Evolutionary conservation across 2,113 vertebrate genomes (phyloP).

Genomic region (Eupsittula cactorum): DNA sequence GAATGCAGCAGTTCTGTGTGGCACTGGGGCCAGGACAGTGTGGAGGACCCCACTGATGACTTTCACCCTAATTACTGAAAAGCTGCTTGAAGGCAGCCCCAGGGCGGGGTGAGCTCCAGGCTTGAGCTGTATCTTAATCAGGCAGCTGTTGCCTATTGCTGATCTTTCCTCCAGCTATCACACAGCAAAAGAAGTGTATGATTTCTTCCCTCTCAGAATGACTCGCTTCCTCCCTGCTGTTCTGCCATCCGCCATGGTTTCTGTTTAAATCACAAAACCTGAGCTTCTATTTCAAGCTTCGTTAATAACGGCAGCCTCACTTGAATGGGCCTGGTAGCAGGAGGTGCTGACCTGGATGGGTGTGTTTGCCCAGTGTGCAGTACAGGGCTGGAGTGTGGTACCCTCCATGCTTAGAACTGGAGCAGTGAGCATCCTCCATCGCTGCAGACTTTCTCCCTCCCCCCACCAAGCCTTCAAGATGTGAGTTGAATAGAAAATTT

Average conservation of each 20-base stretch:
- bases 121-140: accelerated
- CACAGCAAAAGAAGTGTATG: background rate
- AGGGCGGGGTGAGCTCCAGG: background rate
- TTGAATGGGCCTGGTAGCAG: background rate
- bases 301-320: background rate
- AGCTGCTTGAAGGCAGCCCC: background rate
- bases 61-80: background rate
- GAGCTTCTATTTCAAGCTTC: background rate
- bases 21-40: accelerated
- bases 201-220: background rate
- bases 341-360: background rate
- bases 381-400: background rate
- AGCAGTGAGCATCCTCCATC: background rate
- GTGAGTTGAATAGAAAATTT: background rate
- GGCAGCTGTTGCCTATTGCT: accelerated
- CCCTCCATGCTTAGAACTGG: background rate
- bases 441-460: background rate
- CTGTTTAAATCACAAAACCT: background rate
- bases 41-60: accelerated
- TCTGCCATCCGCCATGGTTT: accelerated
- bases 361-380: accelerated
- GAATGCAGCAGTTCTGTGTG: accelerated
- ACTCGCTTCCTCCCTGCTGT: accelerated
- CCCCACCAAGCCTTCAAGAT: background rate
- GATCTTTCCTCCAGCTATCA: background rate